A percentile compares a stretch with the other conserved stretches of the same genome.
phyloP scores from a whole-genome alignment of 2,113 vertebrate genomes.

The Melanocharis versteri region DNA sequence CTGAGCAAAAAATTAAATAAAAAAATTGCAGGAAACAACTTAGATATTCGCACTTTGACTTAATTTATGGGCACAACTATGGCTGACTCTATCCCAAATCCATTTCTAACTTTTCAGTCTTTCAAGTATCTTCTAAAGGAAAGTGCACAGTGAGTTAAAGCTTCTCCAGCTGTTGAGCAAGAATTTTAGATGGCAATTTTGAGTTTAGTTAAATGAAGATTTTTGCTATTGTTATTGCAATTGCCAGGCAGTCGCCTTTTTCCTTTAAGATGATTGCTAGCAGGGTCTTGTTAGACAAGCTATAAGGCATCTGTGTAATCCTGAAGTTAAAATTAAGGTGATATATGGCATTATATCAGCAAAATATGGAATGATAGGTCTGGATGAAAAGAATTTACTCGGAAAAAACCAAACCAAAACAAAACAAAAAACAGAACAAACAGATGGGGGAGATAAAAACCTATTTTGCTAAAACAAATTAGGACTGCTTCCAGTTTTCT shows the following conservation, averaged over 20 bases:
- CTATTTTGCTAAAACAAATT: conserved; percentile 14
- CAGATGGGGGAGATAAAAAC: conserved; percentile 22
- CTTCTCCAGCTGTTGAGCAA: conserved; percentile 12
- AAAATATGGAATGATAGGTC: conserved; percentile 4
- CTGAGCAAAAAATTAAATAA: background rate
- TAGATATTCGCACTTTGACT: background rate
- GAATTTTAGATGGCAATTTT: conserved; percentile 22
- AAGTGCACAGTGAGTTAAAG: background rate
- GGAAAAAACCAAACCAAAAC: background rate
- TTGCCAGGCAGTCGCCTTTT: background rate
- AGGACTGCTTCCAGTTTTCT: conserved; percentile 11
- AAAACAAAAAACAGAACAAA: background rate
- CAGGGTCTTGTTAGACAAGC: conserved; percentile 19
- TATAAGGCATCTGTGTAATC: conserved; percentile 4
- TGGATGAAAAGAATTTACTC: background rate
- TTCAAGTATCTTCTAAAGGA: background rate
- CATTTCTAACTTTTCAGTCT: background rate
- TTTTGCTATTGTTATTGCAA: background rate
- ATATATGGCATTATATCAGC: background rate
- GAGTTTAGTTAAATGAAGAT: background rate
- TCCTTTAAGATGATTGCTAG: background rate
- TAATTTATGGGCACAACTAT: background rate
- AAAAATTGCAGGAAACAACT: background rate
- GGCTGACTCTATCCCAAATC: background rate
- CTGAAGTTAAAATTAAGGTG: conserved; percentile 6